Evolutionary conservation across 2,113 vertebrate species (phyloP).

Genomic region (Thalassarche chlororhynchos): DNA sequence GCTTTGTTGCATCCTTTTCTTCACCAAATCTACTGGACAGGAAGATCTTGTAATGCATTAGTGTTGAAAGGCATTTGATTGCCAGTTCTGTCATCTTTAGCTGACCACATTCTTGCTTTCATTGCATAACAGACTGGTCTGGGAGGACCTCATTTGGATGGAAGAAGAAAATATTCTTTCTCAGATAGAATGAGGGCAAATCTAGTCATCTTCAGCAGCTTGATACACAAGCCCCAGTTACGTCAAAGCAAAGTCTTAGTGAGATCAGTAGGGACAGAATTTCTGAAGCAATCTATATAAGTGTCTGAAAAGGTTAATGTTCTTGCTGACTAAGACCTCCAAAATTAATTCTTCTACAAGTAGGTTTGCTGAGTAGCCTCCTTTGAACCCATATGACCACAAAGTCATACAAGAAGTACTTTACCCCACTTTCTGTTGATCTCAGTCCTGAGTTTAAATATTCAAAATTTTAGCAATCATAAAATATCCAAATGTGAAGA

Average conservation of each 20-base stretch:
- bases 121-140: not conserved
- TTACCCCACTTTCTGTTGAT: not conserved
- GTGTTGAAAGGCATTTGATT: not conserved
- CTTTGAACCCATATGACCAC: not conserved
- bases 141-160: not conserved
- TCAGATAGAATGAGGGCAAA: conserved; percentile 6
- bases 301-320: not conserved
- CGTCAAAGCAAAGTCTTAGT: not conserved
- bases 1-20: not conserved
- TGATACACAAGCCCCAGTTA: not conserved
- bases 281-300: not conserved
- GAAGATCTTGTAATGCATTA: not conserved
- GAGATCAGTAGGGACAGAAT: not conserved
- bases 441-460: conserved; percentile 34
- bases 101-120: not conserved
- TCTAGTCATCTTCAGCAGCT: not conserved
- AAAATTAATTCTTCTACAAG: not conserved
- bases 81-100: not conserved
- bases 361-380: not conserved
- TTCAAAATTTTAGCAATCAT: conserved; percentile 52
- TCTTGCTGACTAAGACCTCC: not conserved
- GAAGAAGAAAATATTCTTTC: not conserved
- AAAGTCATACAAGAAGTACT: not conserved
- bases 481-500: conserved; percentile 53
- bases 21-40: not conserved